phyloP scores from a whole-genome alignment of 1,140 invertebrate genomes.

The Brachionus sp. region DNA sequence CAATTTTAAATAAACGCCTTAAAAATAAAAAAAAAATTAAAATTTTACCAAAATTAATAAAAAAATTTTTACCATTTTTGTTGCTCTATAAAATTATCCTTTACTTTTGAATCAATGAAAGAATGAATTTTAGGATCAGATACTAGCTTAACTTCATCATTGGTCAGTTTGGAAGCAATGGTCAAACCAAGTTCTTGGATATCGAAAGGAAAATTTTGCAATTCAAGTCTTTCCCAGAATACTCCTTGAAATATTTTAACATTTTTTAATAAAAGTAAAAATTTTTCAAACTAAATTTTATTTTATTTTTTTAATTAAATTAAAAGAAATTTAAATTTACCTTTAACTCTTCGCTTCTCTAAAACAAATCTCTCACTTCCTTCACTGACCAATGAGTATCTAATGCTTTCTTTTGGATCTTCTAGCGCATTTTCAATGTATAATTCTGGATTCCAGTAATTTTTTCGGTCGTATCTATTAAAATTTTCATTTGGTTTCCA shows the following conservation, averaged over 20 bases:
- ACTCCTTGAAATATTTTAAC: neutral
- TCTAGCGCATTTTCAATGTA: conserved; percentile 35
- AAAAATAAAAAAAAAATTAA: neutral
- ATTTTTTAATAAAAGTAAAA: too few relatives aligned
- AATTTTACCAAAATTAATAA: neutral
- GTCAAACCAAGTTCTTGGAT: conserved; percentile 28
- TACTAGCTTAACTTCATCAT: neutral
- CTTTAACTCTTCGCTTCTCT: neutral
- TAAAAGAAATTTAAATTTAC: too few relatives aligned
- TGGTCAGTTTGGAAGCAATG: neutral
- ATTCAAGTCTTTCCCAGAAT: conserved; percentile 40
- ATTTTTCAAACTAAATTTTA: too few relatives aligned
- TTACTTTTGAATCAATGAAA: neutral
- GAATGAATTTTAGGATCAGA: neutral
- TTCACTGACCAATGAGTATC: neutral
- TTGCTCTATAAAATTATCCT: conserved; percentile 15
- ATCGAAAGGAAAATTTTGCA: conserved; percentile 43
- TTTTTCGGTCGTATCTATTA: conserved; percentile 19
- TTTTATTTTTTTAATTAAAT: too few relatives aligned
- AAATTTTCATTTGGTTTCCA: neutral
- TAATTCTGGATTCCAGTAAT: conserved; percentile 33
- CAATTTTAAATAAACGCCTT: conserved; percentile 32
- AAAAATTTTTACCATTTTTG: conserved; percentile 27
- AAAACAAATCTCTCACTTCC: neutral
- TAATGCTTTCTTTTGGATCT: neutral